These are phyloP conservation scores for Myodes glareolus DNA, from an alignment of 2,113 vertebrate genomes.

Conservation along the genomic window DNA sequence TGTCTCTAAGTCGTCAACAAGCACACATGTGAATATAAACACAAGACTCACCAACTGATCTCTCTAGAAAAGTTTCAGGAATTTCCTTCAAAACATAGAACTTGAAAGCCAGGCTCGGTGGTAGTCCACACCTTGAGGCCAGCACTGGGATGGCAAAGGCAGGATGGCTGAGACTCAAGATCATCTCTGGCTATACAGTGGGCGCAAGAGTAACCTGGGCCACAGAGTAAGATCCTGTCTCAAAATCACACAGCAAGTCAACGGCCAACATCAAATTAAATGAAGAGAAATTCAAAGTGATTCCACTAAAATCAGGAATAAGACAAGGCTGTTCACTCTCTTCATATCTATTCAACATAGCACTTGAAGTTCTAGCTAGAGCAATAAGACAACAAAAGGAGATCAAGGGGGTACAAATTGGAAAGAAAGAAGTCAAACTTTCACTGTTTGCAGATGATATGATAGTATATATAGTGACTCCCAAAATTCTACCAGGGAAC, in stretches of 20 bases:
- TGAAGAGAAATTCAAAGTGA: too few species aligned
- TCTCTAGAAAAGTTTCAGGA: conserved; percentile 14
- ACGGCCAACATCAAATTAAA: too few species aligned
- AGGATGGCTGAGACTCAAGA: not conserved
- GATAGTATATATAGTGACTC: too few species aligned
- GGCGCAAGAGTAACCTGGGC: not conserved
- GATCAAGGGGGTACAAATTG: too few species aligned
- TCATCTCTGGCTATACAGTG: not conserved
- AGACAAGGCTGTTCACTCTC: too few species aligned
- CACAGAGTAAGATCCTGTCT: not conserved
- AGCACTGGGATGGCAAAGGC: not conserved
- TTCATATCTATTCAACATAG: too few species aligned
- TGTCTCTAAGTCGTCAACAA: not conserved
- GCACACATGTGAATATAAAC: conserved; percentile 6
- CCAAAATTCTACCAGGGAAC: too few species aligned
- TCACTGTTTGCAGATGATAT: too few species aligned
- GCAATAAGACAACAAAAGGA: too few species aligned
- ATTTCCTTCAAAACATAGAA: conserved; percentile 29
- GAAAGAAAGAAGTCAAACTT: too few species aligned
- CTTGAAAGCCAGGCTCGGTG: not conserved
- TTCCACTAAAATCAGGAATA: too few species aligned
- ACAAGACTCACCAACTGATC: conserved; percentile 6
- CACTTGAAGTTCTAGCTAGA: too few species aligned
- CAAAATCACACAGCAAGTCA: not conserved
- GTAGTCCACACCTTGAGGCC: not conserved